Percentiles rank a stretch among this genome's conserved stretches.
Conservation (phyloP, 2,797 vertebrate genomes). For the Ctenosaura bakeri region DNA sequence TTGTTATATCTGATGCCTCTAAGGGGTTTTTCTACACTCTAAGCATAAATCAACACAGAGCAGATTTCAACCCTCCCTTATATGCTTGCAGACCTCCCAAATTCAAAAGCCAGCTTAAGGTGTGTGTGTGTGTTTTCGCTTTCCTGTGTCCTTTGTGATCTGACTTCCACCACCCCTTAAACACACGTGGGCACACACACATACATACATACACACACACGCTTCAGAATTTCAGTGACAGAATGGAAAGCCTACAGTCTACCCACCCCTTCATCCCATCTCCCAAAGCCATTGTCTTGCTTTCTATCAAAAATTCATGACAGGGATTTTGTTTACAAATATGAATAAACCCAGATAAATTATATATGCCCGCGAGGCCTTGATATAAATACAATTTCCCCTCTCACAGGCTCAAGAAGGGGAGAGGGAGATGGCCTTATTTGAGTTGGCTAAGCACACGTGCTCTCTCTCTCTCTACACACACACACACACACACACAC, state of each 20-base stretch:
- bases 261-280: background rate
- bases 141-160: background rate
- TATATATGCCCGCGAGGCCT: background rate
- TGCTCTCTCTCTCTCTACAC: no score
- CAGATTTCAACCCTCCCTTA: background rate
- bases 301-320: slow-evolving; percentile 8
- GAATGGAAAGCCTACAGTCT: background rate
- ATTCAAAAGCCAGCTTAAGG: background rate
- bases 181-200: background rate
- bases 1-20: background rate
- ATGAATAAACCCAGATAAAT: slow-evolving; percentile 15
- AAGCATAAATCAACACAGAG: background rate
- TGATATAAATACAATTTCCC: slow-evolving; percentile 46
- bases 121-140: background rate
- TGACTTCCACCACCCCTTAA: background rate
- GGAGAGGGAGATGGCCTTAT: slow-evolving; percentile 18
- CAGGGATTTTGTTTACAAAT: slow-evolving; percentile 21
- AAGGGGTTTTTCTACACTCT: background rate
- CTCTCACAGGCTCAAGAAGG: slow-evolving; percentile 9
- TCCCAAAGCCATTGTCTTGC: background rate
- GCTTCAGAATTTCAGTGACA: slow-evolving; percentile 28
- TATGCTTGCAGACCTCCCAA: background rate
- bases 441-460: background rate
- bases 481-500: background rate
- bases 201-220: background rate